Evolutionary conservation across 2,797 vertebrate species (phyloP), one percentile per base, ranked within the genome.

Genomic region (Philypnodon macrostomus): DNA sequence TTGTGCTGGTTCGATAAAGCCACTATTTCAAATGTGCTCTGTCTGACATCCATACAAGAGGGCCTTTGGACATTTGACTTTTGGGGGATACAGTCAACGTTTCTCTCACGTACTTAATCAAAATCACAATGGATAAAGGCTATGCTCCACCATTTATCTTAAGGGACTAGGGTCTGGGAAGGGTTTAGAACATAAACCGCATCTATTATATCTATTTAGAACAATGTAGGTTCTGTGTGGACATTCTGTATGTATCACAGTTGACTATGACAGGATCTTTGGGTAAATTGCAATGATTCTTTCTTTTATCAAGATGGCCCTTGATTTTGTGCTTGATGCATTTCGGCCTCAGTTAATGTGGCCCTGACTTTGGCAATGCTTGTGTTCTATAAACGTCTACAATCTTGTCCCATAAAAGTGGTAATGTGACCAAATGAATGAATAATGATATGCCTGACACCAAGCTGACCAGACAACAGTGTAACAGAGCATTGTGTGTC

Each of bases 91-190:
- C 57, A 21, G 55, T 65, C 49, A 24, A 49, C 51, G 39, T 37
- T 53, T 69, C 71, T 75, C 62, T 70, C 66, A 79, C 64, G 58
- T 76, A 68, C 63, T 83, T 69, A 58, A 82, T 75, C 76, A 75
- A 49, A 58, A 35, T 66, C 73, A 51, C 42, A 13, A n/a, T 7
- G 30, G 73, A 33, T 67, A 33, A 76, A 47, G 53, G 70, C 66
- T 74, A 59, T 73, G 75, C 77, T 80, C 76, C 61, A 75, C 85
- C 72, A 81, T 75, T 79, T 79, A 56, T 37, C 68, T 41, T 63
- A 77, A 64, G 54, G n/a, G n/a, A n/a, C n/a, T n/a, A n/a, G n/a
- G n/a, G 61, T 29, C 74, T 65, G 45, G 67, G 56, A 80, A 72
- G 54, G 53, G 73, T 60, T 81, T 42, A 73, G 27, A 50, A 41